phyloP scores from a whole-genome alignment of 2,113 vertebrate species.

The Myotis davidii region DNA sequence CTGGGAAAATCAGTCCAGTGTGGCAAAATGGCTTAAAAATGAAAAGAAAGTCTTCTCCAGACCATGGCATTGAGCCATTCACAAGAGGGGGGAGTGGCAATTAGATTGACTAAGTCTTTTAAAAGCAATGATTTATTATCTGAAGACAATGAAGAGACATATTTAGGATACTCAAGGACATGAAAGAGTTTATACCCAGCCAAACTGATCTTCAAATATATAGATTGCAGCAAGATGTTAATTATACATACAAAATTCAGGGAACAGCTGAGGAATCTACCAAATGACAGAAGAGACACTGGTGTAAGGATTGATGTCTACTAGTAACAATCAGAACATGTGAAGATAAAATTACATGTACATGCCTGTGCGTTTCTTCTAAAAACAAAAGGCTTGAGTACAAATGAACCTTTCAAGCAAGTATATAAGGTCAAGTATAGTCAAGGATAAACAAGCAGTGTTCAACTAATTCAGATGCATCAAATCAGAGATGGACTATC shows the following conservation, averaged over 20 bases:
- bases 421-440: not conserved
- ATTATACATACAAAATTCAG: not conserved
- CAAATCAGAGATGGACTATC: not conserved
- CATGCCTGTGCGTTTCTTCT: not conserved
- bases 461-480: not conserved
- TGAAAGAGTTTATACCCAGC: not conserved
- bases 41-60: not conserved
- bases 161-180: not conserved
- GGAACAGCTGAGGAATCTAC: not conserved
- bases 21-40: constrained; percentile 8
- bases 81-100: not conserved
- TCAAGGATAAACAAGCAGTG: not conserved
- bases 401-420: not conserved
- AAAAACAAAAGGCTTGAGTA: not conserved
- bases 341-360: not conserved
- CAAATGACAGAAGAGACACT: not conserved
- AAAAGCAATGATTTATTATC: not conserved
- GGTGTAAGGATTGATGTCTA: not conserved
- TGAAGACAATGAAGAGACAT: not conserved
- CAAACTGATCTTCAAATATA: not conserved
- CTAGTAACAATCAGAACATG: not conserved
- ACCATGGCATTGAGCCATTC: not conserved
- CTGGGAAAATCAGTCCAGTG: not conserved
- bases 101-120: constrained; percentile 21
- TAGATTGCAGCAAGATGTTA: not conserved